Base-by-base conservation (phyloP, 2,888 invertebrate genomes). In the Lottia gigantea region DNA sequence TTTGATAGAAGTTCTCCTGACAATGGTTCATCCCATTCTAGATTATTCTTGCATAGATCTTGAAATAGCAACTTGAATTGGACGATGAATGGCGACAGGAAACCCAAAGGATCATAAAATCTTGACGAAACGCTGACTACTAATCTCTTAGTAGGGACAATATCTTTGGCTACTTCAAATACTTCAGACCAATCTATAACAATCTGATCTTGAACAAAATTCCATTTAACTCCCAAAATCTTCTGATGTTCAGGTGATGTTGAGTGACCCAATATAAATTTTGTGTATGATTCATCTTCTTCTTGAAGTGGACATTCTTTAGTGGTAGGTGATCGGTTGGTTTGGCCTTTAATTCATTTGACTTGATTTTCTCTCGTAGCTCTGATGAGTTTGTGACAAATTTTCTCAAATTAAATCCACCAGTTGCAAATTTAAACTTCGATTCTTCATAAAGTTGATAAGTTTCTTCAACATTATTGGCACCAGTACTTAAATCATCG, bases 361-460 rank as follows among this genome's bases (percentile, higher is more conserved):
- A 12, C 0, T 55, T 19, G 2, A 55, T 55, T 19, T 12, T 55
- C 19, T 55, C 19, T 11, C 55, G 12, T 55, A 55, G 19, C 14
- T 55, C 23, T 11, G 55, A 23, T 1, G 19, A 55, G 14, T 55
- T 55, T 19, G 55, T 55, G 55, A 55, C 8, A 23, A 55, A 55
- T 55, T 55, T 55, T 55, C 23, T 55, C 23, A 55, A 14, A 55
- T 55, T 55, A 19, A 55, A 55, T 23, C 55, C 55, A 19, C 55
- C 55, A 55, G 23, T 55, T 11, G 55, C 55, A 14, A 55, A 55
- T 23, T 23, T 19, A 19, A 8, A 11, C 19, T 55, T 23, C 0
- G 55, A 19, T 23, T 55, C 55, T 23, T 23, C 55, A 55, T 55
- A 55, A 55, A 55, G 55, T 14, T 55, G 19, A 55, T 55, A 55